Base-by-base conservation (phyloP, 2,797 vertebrate species). In the Syngnathus rostellatus region DNA sequence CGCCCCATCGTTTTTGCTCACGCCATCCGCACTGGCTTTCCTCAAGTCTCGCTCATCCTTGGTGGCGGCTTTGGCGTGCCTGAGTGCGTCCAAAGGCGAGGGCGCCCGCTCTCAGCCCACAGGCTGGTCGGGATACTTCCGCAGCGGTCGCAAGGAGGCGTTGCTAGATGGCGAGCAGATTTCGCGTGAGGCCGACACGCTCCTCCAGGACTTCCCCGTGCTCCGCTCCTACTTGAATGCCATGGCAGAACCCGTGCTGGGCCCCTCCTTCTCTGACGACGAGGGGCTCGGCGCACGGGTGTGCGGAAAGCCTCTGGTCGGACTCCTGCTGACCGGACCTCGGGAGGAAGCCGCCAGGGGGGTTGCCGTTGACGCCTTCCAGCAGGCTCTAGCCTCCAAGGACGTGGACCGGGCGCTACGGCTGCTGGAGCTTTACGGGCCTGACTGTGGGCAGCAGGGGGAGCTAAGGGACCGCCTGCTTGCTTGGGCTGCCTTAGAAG, bases 1-100 rank as follows among this genome's bases (percentile, higher is more conserved):
- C 0, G 67, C 79, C 19, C 70, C 80, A 6, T 68, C 83, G n/a
- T 92, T 94, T 39, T 84, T 90, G 3, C 91, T 99, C 72, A 98
- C 94, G 2, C 80, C 93, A 0, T 94, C 96, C 0, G 87, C 94
- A 1, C 79, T 99, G 72, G 86, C 91, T 63, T 99, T 98, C 76
- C 86, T 99, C 0, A 98, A 96, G 78, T 93, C 92, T 16, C 88
- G 85, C 72, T 98, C 93, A 0, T 91, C 92, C 5, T 78, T 97
- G 0, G 83, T 93, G 66, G 95, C 95, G 7, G 57, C 83, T 0
- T 71, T 98, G 23, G 93, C 92, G 0, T 98, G 96, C 72, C 86
- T 99, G 8, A 90, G 88, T 5, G 92, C 89, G 21, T 90, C 89
- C 59, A 92, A 82, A 63, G 82, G 86, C 16, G 88, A 91, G 40